These are phyloP conservation scores for Tigriopus japonicus DNA, from an alignment of 1,140 invertebrate species.

Conservation along the genomic window DNA sequence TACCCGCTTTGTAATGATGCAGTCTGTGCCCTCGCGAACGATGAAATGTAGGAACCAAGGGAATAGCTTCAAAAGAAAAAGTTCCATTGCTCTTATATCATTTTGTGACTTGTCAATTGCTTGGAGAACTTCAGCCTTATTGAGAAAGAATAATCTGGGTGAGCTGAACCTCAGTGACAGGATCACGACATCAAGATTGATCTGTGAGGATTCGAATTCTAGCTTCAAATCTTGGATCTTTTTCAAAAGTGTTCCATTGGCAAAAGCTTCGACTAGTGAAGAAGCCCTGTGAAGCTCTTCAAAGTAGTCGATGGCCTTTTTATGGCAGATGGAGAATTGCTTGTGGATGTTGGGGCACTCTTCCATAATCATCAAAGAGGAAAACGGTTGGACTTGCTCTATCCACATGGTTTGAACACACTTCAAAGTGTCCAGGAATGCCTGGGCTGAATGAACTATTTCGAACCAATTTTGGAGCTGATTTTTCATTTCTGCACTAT, in stretches of 20 bases:
- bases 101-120: not conserved
- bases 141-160: conserved; percentile 4
- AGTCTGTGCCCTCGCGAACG: not conserved
- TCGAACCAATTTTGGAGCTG: not conserved
- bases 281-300: too few relatives aligned
- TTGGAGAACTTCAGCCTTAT: not conserved
- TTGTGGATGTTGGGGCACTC: not conserved
- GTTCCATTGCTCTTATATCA: not conserved
- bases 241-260: too few relatives aligned
- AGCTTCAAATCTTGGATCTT: not conserved
- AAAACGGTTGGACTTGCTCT: not conserved
- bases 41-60: not conserved
- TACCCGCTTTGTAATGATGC: not conserved
- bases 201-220: not conserved
- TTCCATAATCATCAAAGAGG: not conserved
- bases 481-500: not conserved
- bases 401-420: not conserved
- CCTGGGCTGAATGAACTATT: not conserved
- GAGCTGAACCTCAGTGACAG: not conserved
- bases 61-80: not conserved
- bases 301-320: not conserved
- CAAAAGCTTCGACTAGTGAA: too few relatives aligned
- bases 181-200: not conserved
- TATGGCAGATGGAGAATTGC: not conserved
- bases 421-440: not conserved